A percentile compares a stretch with the other conserved stretches of the same genome.
Evolutionary conservation across 2,113 vertebrate species (phyloP).

Genomic region (Grallaria varia): DNA sequence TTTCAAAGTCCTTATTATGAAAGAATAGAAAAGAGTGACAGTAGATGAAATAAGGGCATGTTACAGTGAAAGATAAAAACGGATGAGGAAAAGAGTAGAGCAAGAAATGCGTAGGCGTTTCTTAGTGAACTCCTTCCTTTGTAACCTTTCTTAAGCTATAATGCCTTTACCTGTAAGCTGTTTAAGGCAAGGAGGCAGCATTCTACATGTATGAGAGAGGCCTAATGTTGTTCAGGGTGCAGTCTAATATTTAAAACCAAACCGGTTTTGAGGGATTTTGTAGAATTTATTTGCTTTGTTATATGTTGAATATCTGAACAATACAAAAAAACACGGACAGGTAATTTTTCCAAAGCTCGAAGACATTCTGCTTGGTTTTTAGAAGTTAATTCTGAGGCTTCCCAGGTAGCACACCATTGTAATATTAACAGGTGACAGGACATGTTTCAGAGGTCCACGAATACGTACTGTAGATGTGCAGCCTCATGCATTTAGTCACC

Average conservation of each 20-base stretch:
- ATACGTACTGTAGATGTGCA: slow-evolving; percentile 44
- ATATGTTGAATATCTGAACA: not conserved
- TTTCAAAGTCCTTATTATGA: slow-evolving; percentile 3
- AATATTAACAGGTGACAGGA: not conserved
- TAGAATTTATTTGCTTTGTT: not conserved
- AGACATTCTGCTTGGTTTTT: not conserved
- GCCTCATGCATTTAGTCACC: slow-evolving; percentile 19
- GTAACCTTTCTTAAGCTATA: not conserved
- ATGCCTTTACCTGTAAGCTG: not conserved
- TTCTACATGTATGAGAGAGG: not conserved
- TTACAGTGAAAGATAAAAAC: not conserved
- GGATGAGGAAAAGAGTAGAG: not conserved
- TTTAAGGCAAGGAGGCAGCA: not conserved
- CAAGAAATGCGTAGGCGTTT: not conserved
- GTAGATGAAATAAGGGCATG: not conserved
- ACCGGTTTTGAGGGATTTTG: not conserved
- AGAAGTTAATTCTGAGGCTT: slow-evolving; percentile 8
- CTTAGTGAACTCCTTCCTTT: not conserved
- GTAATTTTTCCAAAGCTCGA: slow-evolving; percentile 1
- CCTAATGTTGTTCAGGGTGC: not conserved
- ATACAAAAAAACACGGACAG: not conserved
- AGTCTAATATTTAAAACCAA: not conserved
- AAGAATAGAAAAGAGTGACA: not conserved
- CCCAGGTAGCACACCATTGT: not conserved
- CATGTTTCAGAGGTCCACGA: slow-evolving; percentile 48